Evolutionary conservation across 2,888 invertebrate species (phyloP).

Genomic region (Petrolisthes cinctipes): DNA sequence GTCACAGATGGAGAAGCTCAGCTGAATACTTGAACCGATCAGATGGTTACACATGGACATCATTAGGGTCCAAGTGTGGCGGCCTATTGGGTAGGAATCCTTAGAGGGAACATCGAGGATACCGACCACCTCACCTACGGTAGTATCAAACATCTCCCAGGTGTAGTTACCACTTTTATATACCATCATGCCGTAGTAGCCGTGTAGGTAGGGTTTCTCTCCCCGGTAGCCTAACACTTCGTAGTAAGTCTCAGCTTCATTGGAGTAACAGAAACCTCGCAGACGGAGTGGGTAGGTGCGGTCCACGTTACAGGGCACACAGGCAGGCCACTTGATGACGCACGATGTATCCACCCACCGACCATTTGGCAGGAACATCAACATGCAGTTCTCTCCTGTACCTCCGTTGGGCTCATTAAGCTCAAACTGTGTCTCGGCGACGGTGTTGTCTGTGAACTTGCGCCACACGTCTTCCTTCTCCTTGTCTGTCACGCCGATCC

Average conservation of each 20-base stretch:
- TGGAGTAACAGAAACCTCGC: conserved; percentile 52
- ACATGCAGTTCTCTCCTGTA: conserved; percentile 53
- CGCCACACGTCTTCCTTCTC: conserved; percentile 54
- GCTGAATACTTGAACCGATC: conserved; percentile 21
- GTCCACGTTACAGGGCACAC: conserved; percentile 51
- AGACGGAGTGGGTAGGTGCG: conserved; percentile 35
- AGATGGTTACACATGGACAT: conserved; percentile 47
- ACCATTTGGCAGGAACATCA: conserved; percentile 58
- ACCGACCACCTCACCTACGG: conserved; percentile 36
- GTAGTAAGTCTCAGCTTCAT: conserved; percentile 52
- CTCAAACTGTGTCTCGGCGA: conserved; percentile 47
- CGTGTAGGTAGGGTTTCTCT: conserved; percentile 49
- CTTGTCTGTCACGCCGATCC: conserved; percentile 53
- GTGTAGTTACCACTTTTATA: conserved; percentile 43
- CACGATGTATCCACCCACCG: conserved; percentile 57
- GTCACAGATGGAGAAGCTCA: conserved; percentile 53
- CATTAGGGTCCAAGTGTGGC: conserved; percentile 45
- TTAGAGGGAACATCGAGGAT: conserved; percentile 45
- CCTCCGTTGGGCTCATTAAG: conserved; percentile 54
- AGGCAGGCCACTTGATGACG: conserved; percentile 52
- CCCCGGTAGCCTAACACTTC: conserved; percentile 49
- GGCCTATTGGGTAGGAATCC: conserved; percentile 49
- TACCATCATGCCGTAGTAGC: conserved; percentile 56
- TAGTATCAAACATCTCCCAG: conserved; percentile 55
- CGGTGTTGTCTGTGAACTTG: conserved; percentile 49